These are phyloP conservation scores for Troglohyphantes excavatus DNA, from an alignment of 2,888 invertebrate genomes.

Conservation along the genomic window DNA sequence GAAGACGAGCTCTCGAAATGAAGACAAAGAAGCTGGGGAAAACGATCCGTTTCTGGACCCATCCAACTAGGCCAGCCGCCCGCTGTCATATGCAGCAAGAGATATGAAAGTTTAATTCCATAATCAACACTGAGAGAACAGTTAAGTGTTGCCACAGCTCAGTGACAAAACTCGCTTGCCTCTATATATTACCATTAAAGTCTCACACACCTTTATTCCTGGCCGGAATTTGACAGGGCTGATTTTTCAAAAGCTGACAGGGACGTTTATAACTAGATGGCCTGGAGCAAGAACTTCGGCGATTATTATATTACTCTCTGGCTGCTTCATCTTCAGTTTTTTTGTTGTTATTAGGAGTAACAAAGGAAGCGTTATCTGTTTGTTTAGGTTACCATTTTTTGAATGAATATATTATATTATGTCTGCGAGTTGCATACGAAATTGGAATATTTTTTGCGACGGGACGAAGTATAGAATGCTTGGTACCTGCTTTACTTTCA, in stretches of 20 bases:
- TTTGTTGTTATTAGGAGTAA: background rate
- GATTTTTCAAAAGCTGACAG: constrained; percentile 71
- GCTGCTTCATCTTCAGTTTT: constrained; percentile 41
- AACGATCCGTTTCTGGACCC: constrained; percentile 26
- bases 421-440: background rate
- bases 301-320: constrained; percentile 68
- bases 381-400: background rate
- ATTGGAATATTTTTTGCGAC: background rate
- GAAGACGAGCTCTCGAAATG: constrained; percentile 50
- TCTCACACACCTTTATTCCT: constrained; percentile 51
- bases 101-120: constrained; percentile 74
- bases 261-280: constrained; percentile 65
- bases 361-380: background rate
- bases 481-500: background rate
- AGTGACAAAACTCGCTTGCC: constrained; percentile 67
- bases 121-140: constrained; percentile 67
- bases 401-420: background rate
- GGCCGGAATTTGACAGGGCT: constrained; percentile 51
- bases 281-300: constrained; percentile 15
- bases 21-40: constrained; percentile 61
- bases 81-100: constrained; percentile 36
- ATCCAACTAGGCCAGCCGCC: constrained; percentile 25
- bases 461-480: background rate
- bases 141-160: constrained; percentile 28
- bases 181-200: constrained; percentile 72